Conservation (phyloP, 2,797 vertebrate genomes). For the Crypturellus tataupa region DNA sequence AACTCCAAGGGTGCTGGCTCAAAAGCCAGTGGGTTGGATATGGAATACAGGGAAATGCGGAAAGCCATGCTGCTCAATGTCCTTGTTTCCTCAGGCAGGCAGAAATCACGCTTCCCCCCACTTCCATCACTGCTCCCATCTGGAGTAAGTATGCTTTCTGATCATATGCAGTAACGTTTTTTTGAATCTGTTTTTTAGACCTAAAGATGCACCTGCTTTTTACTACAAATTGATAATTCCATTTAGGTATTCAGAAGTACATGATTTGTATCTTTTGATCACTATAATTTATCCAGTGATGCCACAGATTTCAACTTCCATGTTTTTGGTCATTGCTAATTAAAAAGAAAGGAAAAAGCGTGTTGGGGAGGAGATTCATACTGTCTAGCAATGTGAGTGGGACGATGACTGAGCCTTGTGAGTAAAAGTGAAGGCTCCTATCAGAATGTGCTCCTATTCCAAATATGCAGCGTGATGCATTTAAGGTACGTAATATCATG, state of each 20-base stretch:
- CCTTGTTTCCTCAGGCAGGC: neutral
- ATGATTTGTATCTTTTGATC: neutral
- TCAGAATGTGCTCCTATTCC: neutral
- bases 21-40: neutral
- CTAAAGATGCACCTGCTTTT: neutral
- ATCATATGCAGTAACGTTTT: neutral
- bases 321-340: neutral
- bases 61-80: neutral
- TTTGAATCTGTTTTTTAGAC: neutral
- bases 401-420: neutral
- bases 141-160: neutral
- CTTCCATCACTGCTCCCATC: neutral
- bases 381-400: neutral
- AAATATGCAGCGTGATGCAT: rapidly evolving
- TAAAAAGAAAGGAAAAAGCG: neutral
- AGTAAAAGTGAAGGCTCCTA: neutral
- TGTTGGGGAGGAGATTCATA: neutral
- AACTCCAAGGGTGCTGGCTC: neutral
- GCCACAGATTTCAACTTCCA: neutral
- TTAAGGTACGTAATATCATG: neutral
- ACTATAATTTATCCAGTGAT: neutral
- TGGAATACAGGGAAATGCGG: neutral
- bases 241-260: neutral
- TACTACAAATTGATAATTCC: neutral
- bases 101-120: neutral